These are phyloP conservation scores for Anguilla marmorata DNA, from an alignment of 2,797 vertebrate genomes.

Conservation along the genomic window DNA sequence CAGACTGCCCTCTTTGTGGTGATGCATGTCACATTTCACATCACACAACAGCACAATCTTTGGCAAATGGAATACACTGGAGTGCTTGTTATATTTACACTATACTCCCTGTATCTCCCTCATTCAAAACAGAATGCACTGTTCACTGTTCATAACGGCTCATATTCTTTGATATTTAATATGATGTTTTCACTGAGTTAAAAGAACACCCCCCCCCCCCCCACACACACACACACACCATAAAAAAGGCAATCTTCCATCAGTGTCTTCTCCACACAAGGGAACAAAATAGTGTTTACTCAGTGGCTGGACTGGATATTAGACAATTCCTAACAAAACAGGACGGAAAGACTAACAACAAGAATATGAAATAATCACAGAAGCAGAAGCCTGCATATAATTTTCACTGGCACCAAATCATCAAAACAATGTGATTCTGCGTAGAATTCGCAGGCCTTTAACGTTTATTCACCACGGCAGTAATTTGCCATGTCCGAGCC, in stretches of 20 bases:
- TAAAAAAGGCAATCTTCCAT: not conserved
- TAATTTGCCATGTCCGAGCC: not conserved
- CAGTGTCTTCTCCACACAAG: not conserved
- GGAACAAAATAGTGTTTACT: not conserved
- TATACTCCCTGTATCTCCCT: not conserved
- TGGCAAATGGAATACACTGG: not conserved
- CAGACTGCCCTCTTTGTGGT: not conserved
- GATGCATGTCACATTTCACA: not conserved
- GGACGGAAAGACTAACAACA: not conserved
- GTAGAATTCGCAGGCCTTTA: not conserved
- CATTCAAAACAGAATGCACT: not conserved
- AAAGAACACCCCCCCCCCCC: not conserved
- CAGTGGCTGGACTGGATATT: not conserved
- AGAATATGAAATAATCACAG: not conserved
- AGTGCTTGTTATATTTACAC: not conserved
- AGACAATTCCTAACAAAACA: not conserved
- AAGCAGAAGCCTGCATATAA: not conserved
- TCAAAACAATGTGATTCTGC: not conserved
- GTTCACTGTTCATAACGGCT: too few relatives aligned
- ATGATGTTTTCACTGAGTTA: not conserved
- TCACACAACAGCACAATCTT: not conserved
- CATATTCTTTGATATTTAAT: not conserved
- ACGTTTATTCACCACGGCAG: not conserved
- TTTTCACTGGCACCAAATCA: not conserved
- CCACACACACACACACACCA: too few relatives aligned